Conservation (phyloP, 1,140 invertebrate genomes). For the Drosophila miranda region DNA sequence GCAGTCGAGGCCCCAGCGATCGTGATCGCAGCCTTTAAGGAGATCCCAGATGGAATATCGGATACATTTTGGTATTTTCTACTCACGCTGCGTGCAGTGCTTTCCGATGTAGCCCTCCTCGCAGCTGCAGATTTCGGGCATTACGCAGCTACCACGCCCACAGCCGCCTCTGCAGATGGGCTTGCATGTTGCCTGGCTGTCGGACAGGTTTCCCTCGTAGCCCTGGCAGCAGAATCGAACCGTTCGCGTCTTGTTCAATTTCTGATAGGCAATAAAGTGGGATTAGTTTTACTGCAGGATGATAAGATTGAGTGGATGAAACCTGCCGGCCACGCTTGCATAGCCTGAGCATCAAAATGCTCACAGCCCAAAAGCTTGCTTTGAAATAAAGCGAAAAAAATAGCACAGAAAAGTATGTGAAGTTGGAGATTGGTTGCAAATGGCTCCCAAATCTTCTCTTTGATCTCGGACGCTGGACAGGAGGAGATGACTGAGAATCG, state of each 20-base stretch:
- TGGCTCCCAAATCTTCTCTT: constrained; percentile 2
- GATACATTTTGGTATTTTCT: background rate
- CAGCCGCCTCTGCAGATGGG: constrained; percentile 78
- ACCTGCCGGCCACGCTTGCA: too few relatives aligned
- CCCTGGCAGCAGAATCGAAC: constrained; percentile 79
- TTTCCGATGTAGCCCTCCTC: constrained; percentile 77
- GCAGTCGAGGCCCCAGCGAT: constrained; percentile 79
- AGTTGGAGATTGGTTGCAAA: background rate
- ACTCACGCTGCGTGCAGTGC: constrained; percentile 79
- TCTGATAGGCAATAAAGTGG: constrained; percentile 22
- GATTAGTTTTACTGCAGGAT: too few relatives aligned
- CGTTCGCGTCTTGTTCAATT: constrained; percentile 73
- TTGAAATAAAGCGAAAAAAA: background rate
- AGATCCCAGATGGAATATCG: background rate
- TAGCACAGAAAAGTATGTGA: constrained; percentile 9
- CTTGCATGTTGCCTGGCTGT: constrained; percentile 74
- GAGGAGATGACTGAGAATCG: constrained; percentile 19
- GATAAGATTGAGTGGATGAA: too few relatives aligned
- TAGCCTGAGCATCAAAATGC: too few relatives aligned
- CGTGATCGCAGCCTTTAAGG: constrained; percentile 71
- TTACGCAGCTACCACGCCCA: constrained; percentile 76
- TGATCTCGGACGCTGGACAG: constrained; percentile 13
- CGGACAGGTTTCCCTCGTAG: constrained; percentile 76
- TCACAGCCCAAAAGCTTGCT: too few relatives aligned
- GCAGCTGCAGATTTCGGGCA: constrained; percentile 74